Percentiles rank a stretch among this genome's conserved stretches.
Evolutionary conservation across 92 coral and sea anemone genomes (phyloP).

Genomic region (Epizoanthus fatuus): DNA sequence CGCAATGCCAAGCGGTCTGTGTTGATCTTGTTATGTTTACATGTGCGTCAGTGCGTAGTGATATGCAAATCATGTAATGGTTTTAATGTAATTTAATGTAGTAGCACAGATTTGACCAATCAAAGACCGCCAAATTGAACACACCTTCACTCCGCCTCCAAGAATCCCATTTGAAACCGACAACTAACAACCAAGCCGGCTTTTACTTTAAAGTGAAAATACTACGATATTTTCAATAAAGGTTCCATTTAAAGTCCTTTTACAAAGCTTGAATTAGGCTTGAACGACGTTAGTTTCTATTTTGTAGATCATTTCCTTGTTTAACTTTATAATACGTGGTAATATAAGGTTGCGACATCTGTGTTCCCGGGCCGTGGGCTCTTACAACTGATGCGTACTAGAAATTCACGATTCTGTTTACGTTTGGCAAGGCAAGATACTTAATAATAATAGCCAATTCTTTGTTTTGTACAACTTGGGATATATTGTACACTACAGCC

Average conservation of each 20-base stretch:
- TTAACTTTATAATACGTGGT: background rate
- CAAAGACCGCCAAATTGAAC: slow-evolving; percentile 63
- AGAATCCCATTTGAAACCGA: too few species aligned
- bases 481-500: background rate
- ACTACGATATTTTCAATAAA: background rate
- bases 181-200: slow-evolving; percentile 16
- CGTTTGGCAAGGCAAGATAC: background rate
- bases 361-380: background rate
- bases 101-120: slow-evolving; percentile 56
- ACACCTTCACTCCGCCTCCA: slow-evolving; percentile 75
- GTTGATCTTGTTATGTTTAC: slow-evolving; percentile 21
- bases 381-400: background rate
- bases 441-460: background rate
- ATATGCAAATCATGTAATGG: slow-evolving; percentile 5
- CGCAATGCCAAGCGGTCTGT: slow-evolving; percentile 8
- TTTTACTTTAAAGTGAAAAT: slow-evolving; percentile 7
- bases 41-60: slow-evolving; percentile 23
- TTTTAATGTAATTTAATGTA: too few species aligned
- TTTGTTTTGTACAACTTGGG: slow-evolving; percentile 2
- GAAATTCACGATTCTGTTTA: slow-evolving; percentile 8
- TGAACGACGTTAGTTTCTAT: background rate
- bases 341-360: background rate
- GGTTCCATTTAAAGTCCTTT: too few species aligned
- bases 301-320: background rate
- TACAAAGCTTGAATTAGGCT: too few species aligned